These are phyloP conservation scores for Hormiphora californensis DNA, from an alignment of 37 sponge, comb jelly and placozoan species.

Conservation along the genomic window DNA sequence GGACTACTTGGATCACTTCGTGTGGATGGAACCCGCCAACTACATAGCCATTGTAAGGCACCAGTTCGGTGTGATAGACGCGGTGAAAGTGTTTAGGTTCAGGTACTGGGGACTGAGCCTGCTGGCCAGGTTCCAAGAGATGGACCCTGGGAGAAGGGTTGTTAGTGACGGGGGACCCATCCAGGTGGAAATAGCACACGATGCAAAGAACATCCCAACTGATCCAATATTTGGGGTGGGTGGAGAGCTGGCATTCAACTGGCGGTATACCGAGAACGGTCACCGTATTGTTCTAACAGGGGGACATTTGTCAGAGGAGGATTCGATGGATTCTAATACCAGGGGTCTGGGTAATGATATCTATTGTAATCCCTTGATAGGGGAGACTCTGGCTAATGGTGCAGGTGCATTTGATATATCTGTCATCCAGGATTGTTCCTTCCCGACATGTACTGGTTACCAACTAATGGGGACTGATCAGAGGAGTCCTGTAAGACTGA, in stretches of 20 bases:
- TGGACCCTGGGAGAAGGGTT: background rate
- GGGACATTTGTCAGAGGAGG: background rate
- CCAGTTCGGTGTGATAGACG: background rate
- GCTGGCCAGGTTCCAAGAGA: background rate
- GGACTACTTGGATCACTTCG: background rate
- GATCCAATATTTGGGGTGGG: background rate
- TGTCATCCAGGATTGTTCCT: no score
- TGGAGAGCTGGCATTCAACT: slow-evolving; percentile 10
- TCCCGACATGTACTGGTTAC: no score
- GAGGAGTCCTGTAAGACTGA: no score
- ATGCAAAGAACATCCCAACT: background rate
- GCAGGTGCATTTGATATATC: no score
- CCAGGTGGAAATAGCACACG: background rate
- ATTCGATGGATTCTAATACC: no score
- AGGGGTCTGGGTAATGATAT: no score
- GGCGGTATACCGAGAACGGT: background rate
- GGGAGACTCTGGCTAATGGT: no score
- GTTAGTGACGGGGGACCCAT: background rate
- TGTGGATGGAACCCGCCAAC: background rate
- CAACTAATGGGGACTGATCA: no score
- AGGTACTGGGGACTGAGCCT: background rate
- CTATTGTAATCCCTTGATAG: no score
- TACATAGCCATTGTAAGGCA: background rate
- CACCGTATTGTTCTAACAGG: background rate
- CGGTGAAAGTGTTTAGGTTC: background rate